Evolutionary conservation across 2,888 invertebrate species (phyloP).

Genomic region (Bibio marci): DNA sequence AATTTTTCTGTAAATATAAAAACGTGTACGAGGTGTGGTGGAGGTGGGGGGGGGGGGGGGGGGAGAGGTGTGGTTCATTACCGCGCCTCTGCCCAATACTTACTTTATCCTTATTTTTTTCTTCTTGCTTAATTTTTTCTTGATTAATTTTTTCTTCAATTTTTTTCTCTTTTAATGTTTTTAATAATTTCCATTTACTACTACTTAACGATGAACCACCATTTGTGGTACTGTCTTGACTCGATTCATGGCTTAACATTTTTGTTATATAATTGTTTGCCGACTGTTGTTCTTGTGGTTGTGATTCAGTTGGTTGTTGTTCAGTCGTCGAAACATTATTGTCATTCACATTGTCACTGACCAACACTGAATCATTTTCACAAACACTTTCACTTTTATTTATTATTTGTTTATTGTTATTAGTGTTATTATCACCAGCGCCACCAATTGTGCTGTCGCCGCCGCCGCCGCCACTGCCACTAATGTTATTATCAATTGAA

Average conservation of each 20-base stretch:
- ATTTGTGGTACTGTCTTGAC: conserved; percentile 27
- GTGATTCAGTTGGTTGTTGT: neutral
- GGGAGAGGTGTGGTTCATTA: no score
- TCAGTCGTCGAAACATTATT: neutral
- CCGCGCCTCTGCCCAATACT: no score
- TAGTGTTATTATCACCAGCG: neutral
- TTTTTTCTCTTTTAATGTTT: conserved; percentile 76
- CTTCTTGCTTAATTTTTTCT: conserved; percentile 45
- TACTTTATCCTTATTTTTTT: conserved; percentile 52
- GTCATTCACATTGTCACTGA: neutral
- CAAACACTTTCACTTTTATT: no score
- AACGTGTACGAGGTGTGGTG: no score
- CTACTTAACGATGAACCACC: conserved; percentile 44
- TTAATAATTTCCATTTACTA: conserved; percentile 81
- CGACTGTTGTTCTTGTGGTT: no score
- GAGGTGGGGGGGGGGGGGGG: no score
- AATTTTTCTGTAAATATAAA: no score
- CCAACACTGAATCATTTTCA: neutral
- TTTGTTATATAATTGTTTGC: no score
- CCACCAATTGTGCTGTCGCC: no score
- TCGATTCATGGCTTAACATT: conserved; percentile 20
- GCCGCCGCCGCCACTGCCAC: conserved; percentile 11
- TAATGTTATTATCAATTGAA: no score
- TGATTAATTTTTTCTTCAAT: conserved; percentile 68
- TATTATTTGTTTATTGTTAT: neutral